phyloP scores from a whole-genome alignment of 2,797 vertebrate genomes.

The Sibirionetta formosa region DNA sequence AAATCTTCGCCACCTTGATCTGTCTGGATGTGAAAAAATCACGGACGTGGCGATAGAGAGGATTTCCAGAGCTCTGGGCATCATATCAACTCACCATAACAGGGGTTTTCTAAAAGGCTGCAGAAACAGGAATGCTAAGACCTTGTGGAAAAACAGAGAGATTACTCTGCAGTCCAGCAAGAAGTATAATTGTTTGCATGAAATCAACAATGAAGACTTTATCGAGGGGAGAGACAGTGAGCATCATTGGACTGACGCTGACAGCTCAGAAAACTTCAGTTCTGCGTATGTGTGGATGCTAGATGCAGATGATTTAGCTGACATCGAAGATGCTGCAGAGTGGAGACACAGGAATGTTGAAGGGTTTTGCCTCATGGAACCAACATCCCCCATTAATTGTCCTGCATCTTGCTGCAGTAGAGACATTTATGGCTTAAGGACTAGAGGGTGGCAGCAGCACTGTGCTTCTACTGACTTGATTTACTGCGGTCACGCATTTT shows the following conservation, averaged over 20 bases:
- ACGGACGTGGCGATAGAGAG: constrained; percentile 91
- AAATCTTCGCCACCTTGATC: constrained; percentile 92
- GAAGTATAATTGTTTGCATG: constrained; percentile 67
- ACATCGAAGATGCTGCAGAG: constrained; percentile 96
- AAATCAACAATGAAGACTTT: constrained; percentile 69
- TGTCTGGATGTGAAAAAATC: constrained; percentile 97
- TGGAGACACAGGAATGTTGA: constrained; percentile 85
- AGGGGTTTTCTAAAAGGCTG: constrained; percentile 79
- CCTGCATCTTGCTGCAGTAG: constrained; percentile 86
- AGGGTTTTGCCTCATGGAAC: constrained; percentile 83
- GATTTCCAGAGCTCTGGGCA: constrained; percentile 91
- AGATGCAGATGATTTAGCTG: constrained; percentile 89
- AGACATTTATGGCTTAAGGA: constrained; percentile 89
- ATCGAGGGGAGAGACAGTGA: constrained; percentile 68
- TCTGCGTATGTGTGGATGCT: constrained; percentile 91
- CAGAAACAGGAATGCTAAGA: constrained; percentile 74
- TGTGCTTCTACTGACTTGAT: constrained; percentile 85
- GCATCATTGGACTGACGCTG: constrained; percentile 77
- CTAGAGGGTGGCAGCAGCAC: constrained; percentile 89
- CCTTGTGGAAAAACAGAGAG: constrained; percentile 82
- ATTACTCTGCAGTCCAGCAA: constrained; percentile 79
- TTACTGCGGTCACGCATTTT: constrained; percentile 92
- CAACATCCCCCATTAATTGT: constrained; percentile 79
- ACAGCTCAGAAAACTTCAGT: constrained; percentile 64
- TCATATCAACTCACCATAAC: constrained; percentile 79